A percentile compares a stretch with the other conserved stretches of the same genome.
Conservation (phyloP, 2,888 invertebrate species). For the Nomada fabriciana region DNA sequence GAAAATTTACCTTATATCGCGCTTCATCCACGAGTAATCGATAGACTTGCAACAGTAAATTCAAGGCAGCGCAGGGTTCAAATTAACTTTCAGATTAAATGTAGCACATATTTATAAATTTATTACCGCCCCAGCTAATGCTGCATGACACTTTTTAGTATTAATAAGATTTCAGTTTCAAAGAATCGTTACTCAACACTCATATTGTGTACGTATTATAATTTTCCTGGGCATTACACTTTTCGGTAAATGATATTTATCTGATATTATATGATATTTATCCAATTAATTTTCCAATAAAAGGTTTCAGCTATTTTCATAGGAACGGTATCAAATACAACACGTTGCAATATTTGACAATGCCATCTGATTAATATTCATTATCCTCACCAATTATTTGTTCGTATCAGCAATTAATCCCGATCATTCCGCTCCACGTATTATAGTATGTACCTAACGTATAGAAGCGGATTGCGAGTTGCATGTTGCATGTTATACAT, state of each 20-base stretch:
- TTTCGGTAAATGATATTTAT: not conserved
- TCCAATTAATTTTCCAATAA: too few species aligned
- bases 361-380: not conserved
- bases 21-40: not conserved
- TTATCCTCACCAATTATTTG: not conserved
- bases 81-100: not conserved
- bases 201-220: not conserved
- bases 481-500: not conserved
- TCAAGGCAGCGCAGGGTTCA: too few species aligned
- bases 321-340: not conserved
- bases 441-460: not conserved
- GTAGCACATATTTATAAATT: not conserved
- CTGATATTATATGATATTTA: conserved; percentile 8
- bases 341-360: not conserved
- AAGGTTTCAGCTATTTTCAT: not conserved
- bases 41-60: not conserved
- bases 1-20: not conserved
- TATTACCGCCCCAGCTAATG: not conserved
- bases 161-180: not conserved
- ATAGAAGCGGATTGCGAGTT: not conserved
- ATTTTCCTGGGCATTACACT: not conserved
- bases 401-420: not conserved
- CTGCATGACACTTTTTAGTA: not conserved
- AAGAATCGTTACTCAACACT: not conserved
- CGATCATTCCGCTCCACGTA: not conserved